Conservation (phyloP, 2,797 vertebrate species). For the Cyclura pinguis region DNA sequence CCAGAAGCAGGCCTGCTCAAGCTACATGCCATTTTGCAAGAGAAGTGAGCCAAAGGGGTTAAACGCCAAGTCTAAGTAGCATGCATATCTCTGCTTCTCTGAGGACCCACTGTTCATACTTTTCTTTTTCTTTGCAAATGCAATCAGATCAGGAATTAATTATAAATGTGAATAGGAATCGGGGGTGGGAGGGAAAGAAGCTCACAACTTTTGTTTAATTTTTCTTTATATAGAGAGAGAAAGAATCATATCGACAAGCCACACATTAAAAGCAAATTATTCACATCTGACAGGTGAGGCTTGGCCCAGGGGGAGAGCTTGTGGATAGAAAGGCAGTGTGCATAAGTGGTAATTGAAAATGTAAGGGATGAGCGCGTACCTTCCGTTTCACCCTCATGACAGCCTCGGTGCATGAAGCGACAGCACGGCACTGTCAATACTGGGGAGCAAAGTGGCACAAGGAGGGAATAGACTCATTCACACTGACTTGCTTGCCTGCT, state of each 20-base stretch:
- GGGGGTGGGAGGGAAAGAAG: background rate
- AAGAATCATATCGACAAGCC: constrained; percentile 31
- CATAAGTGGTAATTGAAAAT: constrained; percentile 62
- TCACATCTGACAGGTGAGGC: constrained; percentile 60
- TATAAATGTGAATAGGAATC: constrained; percentile 45
- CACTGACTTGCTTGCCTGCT: too few relatives aligned
- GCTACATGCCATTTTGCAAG: accelerated
- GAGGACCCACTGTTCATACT: background rate
- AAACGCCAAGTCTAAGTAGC: background rate
- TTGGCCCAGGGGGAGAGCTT: constrained; percentile 3
- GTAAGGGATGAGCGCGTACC: background rate
- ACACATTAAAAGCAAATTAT: constrained; percentile 69
- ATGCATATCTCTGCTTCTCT: background rate
- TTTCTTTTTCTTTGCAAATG: background rate
- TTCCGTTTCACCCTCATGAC: background rate
- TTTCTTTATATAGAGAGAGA: background rate
- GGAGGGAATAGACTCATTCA: background rate
- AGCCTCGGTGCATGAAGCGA: background rate
- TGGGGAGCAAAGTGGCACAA: background rate
- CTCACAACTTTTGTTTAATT: constrained; percentile 28
- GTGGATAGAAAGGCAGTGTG: constrained; percentile 56
- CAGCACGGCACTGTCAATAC: background rate
- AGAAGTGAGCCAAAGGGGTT: background rate
- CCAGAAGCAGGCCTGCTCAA: background rate
- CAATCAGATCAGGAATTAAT: constrained; percentile 59